phyloP scores from a whole-genome alignment of 1,140 invertebrate genomes.

The Forficula auricularia region DNA sequence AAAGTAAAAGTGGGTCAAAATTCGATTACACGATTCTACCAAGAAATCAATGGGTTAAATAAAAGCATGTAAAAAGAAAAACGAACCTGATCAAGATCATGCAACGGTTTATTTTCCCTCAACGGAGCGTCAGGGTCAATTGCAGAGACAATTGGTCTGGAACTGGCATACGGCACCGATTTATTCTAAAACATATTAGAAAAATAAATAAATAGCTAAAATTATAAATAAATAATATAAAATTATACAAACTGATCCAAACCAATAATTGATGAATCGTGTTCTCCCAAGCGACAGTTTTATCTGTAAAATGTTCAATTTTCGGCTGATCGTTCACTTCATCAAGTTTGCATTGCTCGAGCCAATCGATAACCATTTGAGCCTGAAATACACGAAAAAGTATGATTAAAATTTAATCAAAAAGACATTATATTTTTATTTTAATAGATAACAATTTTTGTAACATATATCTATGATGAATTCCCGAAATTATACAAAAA shows the following conservation, averaged over 20 bases:
- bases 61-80: too few relatives aligned
- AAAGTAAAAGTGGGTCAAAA: too few relatives aligned
- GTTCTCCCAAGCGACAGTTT: slow-evolving; percentile 73
- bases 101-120: slow-evolving; percentile 58
- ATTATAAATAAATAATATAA: background rate
- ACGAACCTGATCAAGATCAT: slow-evolving; percentile 61
- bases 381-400: slow-evolving; percentile 31
- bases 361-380: slow-evolving; percentile 80
- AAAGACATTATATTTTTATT: too few relatives aligned
- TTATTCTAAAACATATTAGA: slow-evolving; percentile 5
- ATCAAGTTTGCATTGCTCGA: slow-evolving; percentile 67
- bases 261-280: slow-evolving; percentile 61
- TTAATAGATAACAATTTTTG: background rate
- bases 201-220: background rate
- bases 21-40: too few relatives aligned
- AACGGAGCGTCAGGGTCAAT: slow-evolving; percentile 87
- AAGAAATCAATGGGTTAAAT: too few relatives aligned
- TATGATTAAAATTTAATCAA: slow-evolving; percentile 6
- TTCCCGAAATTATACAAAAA: slow-evolving; percentile 1
- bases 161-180: slow-evolving; percentile 35
- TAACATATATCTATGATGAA: slow-evolving; percentile 6
- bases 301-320: slow-evolving; percentile 42
- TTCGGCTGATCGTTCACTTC: slow-evolving; percentile 10
- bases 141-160: slow-evolving; percentile 43
- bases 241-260: slow-evolving; percentile 25